These are phyloP conservation scores for Eutolmus rufibarbis DNA, from an alignment of 2,888 invertebrate species.

Conservation along the genomic window DNA sequence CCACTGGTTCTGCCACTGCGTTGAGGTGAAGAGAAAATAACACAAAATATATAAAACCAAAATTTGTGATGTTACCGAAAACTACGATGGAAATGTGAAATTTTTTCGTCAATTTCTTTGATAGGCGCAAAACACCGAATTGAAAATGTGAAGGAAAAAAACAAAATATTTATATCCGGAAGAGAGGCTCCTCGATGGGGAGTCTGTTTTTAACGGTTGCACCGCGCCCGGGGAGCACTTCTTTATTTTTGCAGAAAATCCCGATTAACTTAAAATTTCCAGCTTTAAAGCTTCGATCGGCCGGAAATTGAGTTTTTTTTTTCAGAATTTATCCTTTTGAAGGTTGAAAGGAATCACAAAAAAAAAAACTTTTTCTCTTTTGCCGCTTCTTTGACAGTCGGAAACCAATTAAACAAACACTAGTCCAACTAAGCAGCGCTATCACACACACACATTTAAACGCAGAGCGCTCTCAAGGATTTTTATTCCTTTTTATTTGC, in stretches of 20 bases:
- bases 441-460: not conserved
- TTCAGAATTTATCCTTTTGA: not conserved
- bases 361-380: not conserved
- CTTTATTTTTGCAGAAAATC: not conserved
- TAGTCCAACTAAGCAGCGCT: not conserved
- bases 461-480: not conserved
- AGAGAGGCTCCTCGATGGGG: not conserved
- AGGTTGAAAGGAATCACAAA: not conserved
- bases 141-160: not conserved
- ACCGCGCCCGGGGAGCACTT: not conserved
- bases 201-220: not conserved
- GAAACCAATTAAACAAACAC: constrained; percentile 8
- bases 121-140: not conserved
- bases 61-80: not conserved
- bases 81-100: not conserved
- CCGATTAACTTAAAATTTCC: not conserved
- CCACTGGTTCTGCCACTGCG: not conserved
- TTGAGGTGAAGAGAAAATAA: not conserved
- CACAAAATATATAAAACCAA: too few relatives aligned
- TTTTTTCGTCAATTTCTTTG: not conserved
- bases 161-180: too few relatives aligned
- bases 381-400: constrained; percentile 28
- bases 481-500: not conserved
- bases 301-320: not conserved
- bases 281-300: not conserved